Conservation (phyloP, 1,140 invertebrate species). For the Panulirus ornatus region DNA sequence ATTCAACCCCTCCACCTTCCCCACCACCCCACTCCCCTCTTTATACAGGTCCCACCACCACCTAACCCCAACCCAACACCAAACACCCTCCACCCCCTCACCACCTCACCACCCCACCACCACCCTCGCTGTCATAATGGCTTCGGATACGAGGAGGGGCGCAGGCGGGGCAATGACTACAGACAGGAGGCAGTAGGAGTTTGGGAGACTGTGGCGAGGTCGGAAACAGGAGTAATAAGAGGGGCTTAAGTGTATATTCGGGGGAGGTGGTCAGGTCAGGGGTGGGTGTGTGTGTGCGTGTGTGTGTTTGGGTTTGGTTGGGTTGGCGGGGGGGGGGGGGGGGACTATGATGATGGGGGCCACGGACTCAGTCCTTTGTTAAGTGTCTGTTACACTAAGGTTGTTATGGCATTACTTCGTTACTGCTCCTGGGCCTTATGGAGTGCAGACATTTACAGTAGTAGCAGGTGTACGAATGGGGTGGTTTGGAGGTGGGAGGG, state of each 20-base stretch:
- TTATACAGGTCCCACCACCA: slow-evolving; percentile 1
- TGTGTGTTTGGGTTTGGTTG: background rate
- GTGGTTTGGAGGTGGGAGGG: too few species aligned
- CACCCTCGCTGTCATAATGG: slow-evolving; percentile 50
- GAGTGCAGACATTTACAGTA: too few species aligned
- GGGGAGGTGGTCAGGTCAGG: slow-evolving; percentile 21
- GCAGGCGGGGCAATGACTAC: background rate
- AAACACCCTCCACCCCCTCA: background rate
- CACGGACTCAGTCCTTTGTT: slow-evolving; percentile 34
- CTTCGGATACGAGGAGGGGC: slow-evolving; percentile 13
- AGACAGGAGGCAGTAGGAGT: slow-evolving; percentile 13
- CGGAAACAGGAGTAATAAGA: slow-evolving; percentile 44
- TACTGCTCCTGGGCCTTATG: background rate
- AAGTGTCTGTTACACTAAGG: slow-evolving; percentile 41
- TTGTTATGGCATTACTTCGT: background rate
- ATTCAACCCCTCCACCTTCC: background rate
- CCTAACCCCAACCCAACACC: background rate
- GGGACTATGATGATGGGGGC: too few species aligned
- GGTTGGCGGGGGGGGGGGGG: too few species aligned
- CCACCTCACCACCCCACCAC: background rate
- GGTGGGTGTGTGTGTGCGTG: background rate
- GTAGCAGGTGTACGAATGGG: too few species aligned
- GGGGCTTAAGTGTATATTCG: slow-evolving; percentile 46
- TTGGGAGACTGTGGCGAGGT: slow-evolving; percentile 21
- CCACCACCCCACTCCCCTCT: background rate